phyloP scores from a whole-genome alignment of 2,113 vertebrate genomes.

The Calidris pugnax region DNA sequence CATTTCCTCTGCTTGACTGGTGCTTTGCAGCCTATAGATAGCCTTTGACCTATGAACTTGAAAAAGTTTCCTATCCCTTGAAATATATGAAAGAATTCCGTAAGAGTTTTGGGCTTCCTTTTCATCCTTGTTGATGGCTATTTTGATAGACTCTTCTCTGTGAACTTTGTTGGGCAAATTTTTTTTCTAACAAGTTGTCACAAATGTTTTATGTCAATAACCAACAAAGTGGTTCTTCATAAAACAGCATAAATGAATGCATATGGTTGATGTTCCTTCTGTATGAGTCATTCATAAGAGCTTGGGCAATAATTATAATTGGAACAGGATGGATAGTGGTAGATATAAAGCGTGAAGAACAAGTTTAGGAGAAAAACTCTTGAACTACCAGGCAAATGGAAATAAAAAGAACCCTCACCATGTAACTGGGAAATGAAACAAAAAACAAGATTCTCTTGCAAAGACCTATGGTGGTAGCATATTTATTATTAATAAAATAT shows the following conservation, averaged over 20 bases:
- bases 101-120: neutral
- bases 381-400: neutral
- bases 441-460: neutral
- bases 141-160: neutral
- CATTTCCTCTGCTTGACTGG: neutral
- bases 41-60: neutral
- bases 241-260: neutral
- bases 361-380: neutral
- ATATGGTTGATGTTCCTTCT: neutral
- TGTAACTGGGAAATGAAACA: neutral
- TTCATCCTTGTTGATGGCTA: neutral
- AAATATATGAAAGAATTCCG: neutral
- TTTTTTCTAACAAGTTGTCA: conserved; percentile 13
- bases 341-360: neutral
- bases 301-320: neutral
- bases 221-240: neutral
- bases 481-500: conserved; percentile 2
- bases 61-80: neutral
- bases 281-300: neutral
- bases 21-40: neutral
- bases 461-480: neutral
- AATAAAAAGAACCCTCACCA: neutral
- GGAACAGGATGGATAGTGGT: neutral
- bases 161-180: neutral
- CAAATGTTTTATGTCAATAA: conserved; percentile 8